Base-by-base conservation (phyloP, 2,888 invertebrate genomes). In the Aethes cnicana region DNA sequence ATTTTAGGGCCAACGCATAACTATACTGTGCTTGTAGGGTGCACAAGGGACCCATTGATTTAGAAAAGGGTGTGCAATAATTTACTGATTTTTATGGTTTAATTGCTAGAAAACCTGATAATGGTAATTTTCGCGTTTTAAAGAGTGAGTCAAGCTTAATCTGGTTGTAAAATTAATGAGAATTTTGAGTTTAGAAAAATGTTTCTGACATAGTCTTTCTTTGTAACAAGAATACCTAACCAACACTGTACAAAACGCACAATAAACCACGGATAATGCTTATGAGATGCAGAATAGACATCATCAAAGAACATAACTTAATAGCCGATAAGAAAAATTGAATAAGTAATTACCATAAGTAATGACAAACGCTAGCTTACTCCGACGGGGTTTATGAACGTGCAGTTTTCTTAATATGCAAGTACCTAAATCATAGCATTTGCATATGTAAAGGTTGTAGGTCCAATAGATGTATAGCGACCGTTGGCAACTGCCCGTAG, bases 1-100 rank as follows among this genome's bases (percentile, higher is more conserved):
- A 77, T 84, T 79, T 80, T 64, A 76, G 74, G 77, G 66, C 74
- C 75, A 72, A 71, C 65, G 73, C 81, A 85, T 84, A 74, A 68
- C 86, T 82, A 76, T 84, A 82, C 75, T 73, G 58, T 60, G 46
- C n/a, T n/a, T 55, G 50, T 70, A 69, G 74, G 82, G 81, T 77
- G 73, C 64, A 75, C 62, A 66, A 43, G 43, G 53, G 43, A 57
- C 47, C 47, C 50, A 39, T 44, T 52, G 46, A 52, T 52, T 52
- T 39, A 46, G 46, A 33, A 46, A 52, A 44, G 18, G 20, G 35
- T 32, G 32, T 44, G 37, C 25, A 32, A 52, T 37, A 26, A 30
- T 35, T 14, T 18, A 6, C 23, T 20, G 12, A 17, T 28, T 35
- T 32, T 16, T 5, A 47, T 7, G n/a, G n/a, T n/a, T n/a, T n/a